A percentile compares a stretch with the other conserved stretches of the same genome.
These are phyloP conservation scores for Zaprionus inermis DNA, from an alignment of 1,140 invertebrate genomes.

Conservation along the genomic window DNA sequence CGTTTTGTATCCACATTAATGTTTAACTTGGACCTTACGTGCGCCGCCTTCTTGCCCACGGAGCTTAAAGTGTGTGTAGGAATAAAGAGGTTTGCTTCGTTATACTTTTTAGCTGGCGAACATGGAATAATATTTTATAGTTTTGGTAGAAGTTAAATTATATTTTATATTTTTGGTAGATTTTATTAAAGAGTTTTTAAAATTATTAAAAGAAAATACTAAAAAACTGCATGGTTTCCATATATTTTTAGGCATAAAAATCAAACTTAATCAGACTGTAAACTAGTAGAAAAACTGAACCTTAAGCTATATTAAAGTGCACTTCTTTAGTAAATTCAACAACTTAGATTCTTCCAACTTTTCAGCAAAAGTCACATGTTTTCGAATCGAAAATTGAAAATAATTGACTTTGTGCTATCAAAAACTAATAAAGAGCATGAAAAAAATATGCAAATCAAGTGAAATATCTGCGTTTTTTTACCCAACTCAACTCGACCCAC, in stretches of 20 bases:
- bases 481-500: not conserved
- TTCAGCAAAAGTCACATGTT: not conserved
- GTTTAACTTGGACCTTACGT: not conserved
- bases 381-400: not conserved
- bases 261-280: no score
- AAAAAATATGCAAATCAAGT: not conserved
- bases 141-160: not conserved
- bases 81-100: not conserved
- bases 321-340: not conserved
- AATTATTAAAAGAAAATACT: no score
- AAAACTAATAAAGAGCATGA: not conserved
- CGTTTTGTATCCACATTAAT: constrained; percentile 30
- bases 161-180: not conserved
- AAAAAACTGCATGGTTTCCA: no score
- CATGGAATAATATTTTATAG: no score
- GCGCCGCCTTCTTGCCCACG: not conserved
- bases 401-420: not conserved
- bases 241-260: no score
- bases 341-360: not conserved
- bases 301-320: not conserved
- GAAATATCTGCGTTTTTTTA: not conserved
- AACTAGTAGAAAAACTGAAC: no score
- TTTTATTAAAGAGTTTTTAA: not conserved
- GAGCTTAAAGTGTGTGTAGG: not conserved
- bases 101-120: not conserved